These are phyloP conservation scores for Chrysolina americana DNA, from an alignment of 2,888 invertebrate species.

Conservation along the genomic window DNA sequence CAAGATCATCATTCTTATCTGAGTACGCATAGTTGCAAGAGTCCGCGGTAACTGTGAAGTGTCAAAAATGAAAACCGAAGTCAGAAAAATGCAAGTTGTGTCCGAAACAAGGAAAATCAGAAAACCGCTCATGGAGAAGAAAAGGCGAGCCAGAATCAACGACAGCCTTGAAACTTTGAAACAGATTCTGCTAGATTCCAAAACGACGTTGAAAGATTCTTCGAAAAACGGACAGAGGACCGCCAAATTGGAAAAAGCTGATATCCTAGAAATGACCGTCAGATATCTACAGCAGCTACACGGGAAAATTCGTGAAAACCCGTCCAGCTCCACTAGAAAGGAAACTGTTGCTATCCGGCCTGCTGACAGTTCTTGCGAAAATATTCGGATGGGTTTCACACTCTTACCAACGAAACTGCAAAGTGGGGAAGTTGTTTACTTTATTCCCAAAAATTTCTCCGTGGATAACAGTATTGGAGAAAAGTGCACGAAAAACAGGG, in stretches of 20 bases:
- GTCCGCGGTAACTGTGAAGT: conserved; percentile 1
- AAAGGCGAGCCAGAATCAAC: conserved; percentile 72
- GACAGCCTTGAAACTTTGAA: conserved; percentile 72
- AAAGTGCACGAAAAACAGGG: conserved; percentile 43
- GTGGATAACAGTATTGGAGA: conserved; percentile 10
- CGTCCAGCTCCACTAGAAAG: conserved; percentile 38
- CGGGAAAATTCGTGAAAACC: conserved; percentile 57
- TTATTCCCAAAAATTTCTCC: conserved; percentile 61
- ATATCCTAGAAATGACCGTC: conserved; percentile 77
- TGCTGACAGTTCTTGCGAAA: conserved; percentile 59
- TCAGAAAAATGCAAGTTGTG: conserved; percentile 50
- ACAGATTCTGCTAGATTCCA: conserved; percentile 69
- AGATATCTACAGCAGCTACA: conserved; percentile 73
- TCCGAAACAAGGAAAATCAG: conserved; percentile 69
- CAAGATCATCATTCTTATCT: conserved; percentile 34
- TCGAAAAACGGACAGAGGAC: conserved; percentile 66
- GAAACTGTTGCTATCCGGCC: conserved; percentile 48
- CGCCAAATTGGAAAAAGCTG: conserved; percentile 77
- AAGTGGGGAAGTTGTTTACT: conserved; percentile 68
- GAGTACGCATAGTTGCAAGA: conserved; percentile 16
- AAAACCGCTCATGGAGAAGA: conserved; percentile 73
- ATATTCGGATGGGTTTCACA: conserved; percentile 59
- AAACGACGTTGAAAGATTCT: conserved; percentile 62
- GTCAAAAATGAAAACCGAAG: conserved; percentile 26
- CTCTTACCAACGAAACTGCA: conserved; percentile 66